Base-by-base conservation (phyloP, 2,797 vertebrate genomes). In the Salmo trutta region DNA sequence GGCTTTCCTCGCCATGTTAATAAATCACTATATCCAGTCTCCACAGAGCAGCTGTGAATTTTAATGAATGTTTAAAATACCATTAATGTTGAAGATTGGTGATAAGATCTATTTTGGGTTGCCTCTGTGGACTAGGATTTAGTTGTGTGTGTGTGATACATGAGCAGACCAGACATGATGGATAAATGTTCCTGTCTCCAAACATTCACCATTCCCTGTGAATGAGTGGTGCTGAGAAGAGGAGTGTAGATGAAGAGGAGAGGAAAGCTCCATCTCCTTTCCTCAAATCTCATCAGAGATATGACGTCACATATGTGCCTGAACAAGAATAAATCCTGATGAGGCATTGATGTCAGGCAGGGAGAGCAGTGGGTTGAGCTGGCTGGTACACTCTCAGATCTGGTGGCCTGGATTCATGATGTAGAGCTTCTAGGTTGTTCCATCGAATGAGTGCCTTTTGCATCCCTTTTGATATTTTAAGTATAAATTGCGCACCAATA, bases 61-160 rank as follows among this genome's bases (percentile, higher is more conserved):
- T 82, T 74, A 76, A 79, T 82, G 81, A 82, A 77, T 79, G 65
- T 82, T 79, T 79, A 79, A 82, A 76, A 82, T 72, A 33, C 71
- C 77, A 79, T 79, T 82, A 79, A 79, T 71, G 75, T 59, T 41
- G 54, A 75, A 77, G 62, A 83, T 27, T 76, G 72, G 79, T 79
- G 72, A 76, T 82, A 79, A 82, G 71, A 79, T 76, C 77, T 79
- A 76, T 79, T 82, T 76, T 66, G 52, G 41, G 21, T 41, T 70
- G 47, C 76, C 36, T 24, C 31, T 17, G 64, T 73, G 71, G 77
- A 76, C 56, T 59, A n/a, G 56, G 56, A 69, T 65, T 24, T 62
- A 72, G 24, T 53, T 19, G 24, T 68, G 77, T 75, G 36, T 75
- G 36, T 59, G 56, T 65, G 62, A 68, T 68, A 31, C 17, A 31